Percentiles rank a stretch among this genome's conserved stretches.
phyloP scores from a whole-genome alignment of 2,888 invertebrate genomes.

The Rhodophaea formosa region DNA sequence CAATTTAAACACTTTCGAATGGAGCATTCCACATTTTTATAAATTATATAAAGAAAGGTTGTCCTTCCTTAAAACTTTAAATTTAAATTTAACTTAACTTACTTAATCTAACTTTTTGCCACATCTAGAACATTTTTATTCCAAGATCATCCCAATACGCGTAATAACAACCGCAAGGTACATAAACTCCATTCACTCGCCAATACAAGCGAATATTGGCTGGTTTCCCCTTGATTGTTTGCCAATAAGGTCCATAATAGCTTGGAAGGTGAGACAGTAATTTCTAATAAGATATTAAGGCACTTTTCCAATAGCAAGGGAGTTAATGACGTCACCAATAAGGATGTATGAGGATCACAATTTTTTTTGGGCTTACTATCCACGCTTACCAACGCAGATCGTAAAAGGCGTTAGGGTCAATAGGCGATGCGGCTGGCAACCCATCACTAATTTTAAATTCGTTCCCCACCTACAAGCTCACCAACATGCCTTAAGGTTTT shows the following conservation, averaged over 20 bases:
- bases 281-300: conserved; percentile 69
- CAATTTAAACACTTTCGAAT: too few species aligned
- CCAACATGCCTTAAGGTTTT: too few species aligned
- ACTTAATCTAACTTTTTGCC: conserved; percentile 3
- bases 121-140: conserved; percentile 21
- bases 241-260: conserved; percentile 41
- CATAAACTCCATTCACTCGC: conserved; percentile 45
- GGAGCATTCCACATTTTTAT: too few species aligned
- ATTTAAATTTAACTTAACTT: too few species aligned
- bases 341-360: conserved; percentile 37
- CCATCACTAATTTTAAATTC: too few species aligned
- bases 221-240: conserved; percentile 26
- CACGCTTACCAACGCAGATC: too few species aligned
- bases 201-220: conserved; percentile 43
- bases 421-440: too few species aligned
- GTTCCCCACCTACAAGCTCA: too few species aligned
- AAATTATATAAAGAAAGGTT: too few species aligned
- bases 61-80: too few species aligned
- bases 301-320: conserved; percentile 56
- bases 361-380: not conserved
- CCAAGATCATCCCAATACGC: conserved; percentile 40
- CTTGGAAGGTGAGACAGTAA: conserved; percentile 40
- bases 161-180: conserved; percentile 52
- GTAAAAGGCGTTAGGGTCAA: too few species aligned
- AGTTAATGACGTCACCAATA: conserved; percentile 43